Evolutionary conservation across 2,888 invertebrate genomes (phyloP), one percentile per base, ranked within the genome.

Genomic region (Fragum sueziense): DNA sequence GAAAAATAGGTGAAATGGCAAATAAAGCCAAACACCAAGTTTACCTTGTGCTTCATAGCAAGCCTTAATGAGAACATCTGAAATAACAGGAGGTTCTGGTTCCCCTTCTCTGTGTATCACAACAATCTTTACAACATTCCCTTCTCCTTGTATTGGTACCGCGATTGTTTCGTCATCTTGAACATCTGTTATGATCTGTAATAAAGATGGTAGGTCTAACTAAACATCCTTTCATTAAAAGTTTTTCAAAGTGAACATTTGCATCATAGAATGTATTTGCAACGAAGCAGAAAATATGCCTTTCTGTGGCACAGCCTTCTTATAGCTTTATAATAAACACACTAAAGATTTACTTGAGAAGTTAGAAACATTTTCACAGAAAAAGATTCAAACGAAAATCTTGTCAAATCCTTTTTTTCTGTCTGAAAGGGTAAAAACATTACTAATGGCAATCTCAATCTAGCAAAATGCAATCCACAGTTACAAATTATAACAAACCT

Each of bases 31-130:
- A 54, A 54, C 54, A 54, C 20, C 6, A 25, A 54, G 54, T 11
- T 4, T 22, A 65, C 65, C 65, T 65, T 65, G 4, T 22, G 37
- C 25, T 41, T 72, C 72, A 52, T 61, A 72, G 25, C 72, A 72
- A n/a, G 72, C 72, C 37, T 72, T 72, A 11, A 72, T 72, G 1
- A 62, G 31, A 9, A 72, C 31, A 17, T 72, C 72, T n/a, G 72
- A 72, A 4, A 72, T 51, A 27, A 62, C 22, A 11, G 72, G 72
- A 25, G 61, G 27, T 1, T 72, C 41, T n/a, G 34, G n/a, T 25
- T 47, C 62, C 31, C 22, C 52, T 9, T 72, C 72, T 52, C 72
- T 41, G 31, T 72, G 54, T 11, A 54, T 61, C 22, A 72, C 62
- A 22, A 65, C 52, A 22, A 72, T 34, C 33, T 72, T 72, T 1